Evolutionary conservation across 2,888 invertebrate genomes (phyloP).

Genomic region (Saturnia pavonia): DNA sequence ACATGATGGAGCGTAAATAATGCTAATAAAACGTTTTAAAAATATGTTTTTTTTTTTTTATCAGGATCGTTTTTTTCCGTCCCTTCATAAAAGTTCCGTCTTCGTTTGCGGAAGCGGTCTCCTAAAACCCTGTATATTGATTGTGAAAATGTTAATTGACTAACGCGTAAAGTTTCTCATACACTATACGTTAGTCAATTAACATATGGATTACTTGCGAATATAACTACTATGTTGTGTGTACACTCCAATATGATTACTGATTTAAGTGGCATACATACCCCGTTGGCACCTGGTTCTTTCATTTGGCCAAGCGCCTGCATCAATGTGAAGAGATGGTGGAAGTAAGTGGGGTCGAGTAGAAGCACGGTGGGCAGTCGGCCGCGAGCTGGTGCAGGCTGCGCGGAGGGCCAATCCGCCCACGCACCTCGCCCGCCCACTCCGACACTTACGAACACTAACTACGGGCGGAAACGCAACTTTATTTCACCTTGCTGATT

Average conservation of each 20-base stretch:
- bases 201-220: no score
- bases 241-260: not conserved
- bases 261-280: no score
- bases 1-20: no score
- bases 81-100: no score
- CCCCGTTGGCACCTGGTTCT: slow-evolving; percentile 87
- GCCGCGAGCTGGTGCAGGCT: slow-evolving; percentile 93
- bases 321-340: slow-evolving; percentile 94
- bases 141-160: no score
- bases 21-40: no score
- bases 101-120: no score
- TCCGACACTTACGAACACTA: slow-evolving; percentile 95
- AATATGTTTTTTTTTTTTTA: no score
- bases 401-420: slow-evolving; percentile 91
- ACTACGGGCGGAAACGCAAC: slow-evolving; percentile 60
- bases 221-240: not conserved
- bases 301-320: slow-evolving; percentile 94
- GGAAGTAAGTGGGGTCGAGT: slow-evolving; percentile 93
- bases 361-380: slow-evolving; percentile 92
- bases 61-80: no score
- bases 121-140: no score
- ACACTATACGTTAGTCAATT: no score
- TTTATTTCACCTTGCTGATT: not conserved
- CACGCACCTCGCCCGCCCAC: slow-evolving; percentile 86
- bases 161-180: no score